Percentiles rank a stretch among this genome's conserved stretches.
Conservation (phyloP, 2,797 vertebrate genomes). For the Todus mexicanus region DNA sequence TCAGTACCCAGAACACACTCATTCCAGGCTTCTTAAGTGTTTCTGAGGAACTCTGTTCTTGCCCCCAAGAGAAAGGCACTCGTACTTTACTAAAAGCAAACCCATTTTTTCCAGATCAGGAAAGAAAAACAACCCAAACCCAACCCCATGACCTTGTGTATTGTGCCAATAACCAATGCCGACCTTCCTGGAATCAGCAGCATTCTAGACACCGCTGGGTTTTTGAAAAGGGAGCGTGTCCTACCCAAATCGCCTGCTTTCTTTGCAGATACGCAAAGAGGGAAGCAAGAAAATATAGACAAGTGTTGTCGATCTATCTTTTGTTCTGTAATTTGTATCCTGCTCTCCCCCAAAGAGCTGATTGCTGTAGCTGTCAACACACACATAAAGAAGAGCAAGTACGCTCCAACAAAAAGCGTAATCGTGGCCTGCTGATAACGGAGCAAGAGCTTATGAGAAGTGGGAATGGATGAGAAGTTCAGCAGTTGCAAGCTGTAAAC, state of each 20-base stretch:
- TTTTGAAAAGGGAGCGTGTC: not conserved
- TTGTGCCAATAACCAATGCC: not conserved
- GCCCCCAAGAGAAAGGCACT: not conserved
- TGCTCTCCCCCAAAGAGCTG: not conserved
- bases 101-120: not conserved
- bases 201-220: not conserved
- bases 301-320: not conserved
- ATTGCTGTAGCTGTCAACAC: not conserved
- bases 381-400: not conserved
- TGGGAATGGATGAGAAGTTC: not conserved
- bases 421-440: not conserved
- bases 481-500: not conserved
- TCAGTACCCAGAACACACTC: not conserved
- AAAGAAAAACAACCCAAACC: not conserved
- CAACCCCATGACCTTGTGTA: not conserved
- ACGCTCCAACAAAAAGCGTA: not conserved
- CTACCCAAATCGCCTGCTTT: not conserved
- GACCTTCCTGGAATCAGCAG: not conserved
- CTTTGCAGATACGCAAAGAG: not conserved
- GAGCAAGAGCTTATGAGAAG: not conserved
- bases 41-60: not conserved
- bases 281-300: slow-evolving; percentile 13
- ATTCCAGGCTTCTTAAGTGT: not conserved
- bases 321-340: not conserved
- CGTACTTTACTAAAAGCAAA: not conserved